Percentiles rank a stretch among this genome's conserved stretches.
phyloP scores from a whole-genome alignment of 2,797 vertebrate species.

The Hypotaenidia philippensis region DNA sequence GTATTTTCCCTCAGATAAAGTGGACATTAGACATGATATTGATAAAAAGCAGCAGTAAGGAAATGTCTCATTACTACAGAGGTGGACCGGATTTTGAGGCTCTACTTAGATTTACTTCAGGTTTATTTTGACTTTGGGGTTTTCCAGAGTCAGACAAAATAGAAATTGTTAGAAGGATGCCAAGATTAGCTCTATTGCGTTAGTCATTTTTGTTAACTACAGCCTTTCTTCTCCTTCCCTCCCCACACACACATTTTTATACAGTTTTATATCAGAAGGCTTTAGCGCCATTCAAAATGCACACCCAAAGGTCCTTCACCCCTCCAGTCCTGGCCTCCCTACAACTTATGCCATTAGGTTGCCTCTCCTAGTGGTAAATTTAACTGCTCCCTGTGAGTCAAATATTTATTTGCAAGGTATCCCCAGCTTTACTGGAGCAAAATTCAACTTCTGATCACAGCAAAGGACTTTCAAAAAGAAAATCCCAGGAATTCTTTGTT shows the following conservation, averaged over 20 bases:
- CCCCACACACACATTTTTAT: not conserved
- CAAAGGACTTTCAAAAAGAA: not conserved
- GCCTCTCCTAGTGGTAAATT: not conserved
- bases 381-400: not conserved
- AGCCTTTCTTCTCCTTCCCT: not conserved
- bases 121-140: not conserved
- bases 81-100: not conserved
- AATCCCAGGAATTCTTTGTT: not conserved
- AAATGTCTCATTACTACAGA: not conserved
- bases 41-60: not conserved
- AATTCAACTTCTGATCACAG: not conserved
- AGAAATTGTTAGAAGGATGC: not conserved
- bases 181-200: not conserved
- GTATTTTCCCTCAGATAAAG: not conserved
- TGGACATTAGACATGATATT: fast-evolving
- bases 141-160: not conserved
- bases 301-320: fast-evolving
- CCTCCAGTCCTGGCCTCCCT: not conserved
- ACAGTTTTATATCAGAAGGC: not conserved
- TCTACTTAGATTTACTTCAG: not conserved
- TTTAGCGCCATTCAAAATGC: not conserved
- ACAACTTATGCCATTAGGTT: fast-evolving
- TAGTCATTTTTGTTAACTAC: not conserved
- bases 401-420: not conserved
- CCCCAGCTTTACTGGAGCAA: not conserved